Conservation (phyloP, 1,140 invertebrate genomes). For the Metaphire vulgaris region DNA sequence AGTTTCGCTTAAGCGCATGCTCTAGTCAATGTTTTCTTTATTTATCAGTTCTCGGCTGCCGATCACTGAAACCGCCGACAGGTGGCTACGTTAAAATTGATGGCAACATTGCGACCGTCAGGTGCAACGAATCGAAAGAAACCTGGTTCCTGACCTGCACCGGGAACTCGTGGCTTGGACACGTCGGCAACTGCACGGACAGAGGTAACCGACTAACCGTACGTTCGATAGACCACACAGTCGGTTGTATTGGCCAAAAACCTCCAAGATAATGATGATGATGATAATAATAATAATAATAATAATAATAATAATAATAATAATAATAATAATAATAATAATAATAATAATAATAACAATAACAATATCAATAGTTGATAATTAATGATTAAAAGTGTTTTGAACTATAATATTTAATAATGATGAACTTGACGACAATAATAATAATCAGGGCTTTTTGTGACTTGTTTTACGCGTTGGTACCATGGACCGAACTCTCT, state of each 20-base stretch:
- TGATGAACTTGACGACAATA: no score
- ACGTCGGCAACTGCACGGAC: conserved; percentile 12
- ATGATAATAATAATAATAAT: neutral
- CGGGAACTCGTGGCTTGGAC: conserved; percentile 7
- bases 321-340: neutral
- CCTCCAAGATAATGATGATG: neutral
- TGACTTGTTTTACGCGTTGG: no score
- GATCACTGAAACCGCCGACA: neutral
- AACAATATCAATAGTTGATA: no score
- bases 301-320: neutral
- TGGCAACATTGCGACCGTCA: neutral
- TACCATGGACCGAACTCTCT: no score
- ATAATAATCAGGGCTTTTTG: no score
- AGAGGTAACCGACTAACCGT: neutral
- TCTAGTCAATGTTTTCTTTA: no score
- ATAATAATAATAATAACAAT: neutral
- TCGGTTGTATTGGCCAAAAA: no score
- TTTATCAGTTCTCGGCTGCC: neutral
- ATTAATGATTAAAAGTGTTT: no score
- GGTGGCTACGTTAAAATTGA: neutral
- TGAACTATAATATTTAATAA: no score
- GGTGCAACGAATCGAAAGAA: neutral
- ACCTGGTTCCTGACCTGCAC: conserved; percentile 12
- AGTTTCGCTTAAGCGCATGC: no score
- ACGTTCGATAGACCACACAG: no score